A percentile compares a stretch with the other conserved stretches of the same genome.
These are phyloP conservation scores for Pterostichus niger DNA, from an alignment of 2,888 invertebrate species.

Conservation along the genomic window DNA sequence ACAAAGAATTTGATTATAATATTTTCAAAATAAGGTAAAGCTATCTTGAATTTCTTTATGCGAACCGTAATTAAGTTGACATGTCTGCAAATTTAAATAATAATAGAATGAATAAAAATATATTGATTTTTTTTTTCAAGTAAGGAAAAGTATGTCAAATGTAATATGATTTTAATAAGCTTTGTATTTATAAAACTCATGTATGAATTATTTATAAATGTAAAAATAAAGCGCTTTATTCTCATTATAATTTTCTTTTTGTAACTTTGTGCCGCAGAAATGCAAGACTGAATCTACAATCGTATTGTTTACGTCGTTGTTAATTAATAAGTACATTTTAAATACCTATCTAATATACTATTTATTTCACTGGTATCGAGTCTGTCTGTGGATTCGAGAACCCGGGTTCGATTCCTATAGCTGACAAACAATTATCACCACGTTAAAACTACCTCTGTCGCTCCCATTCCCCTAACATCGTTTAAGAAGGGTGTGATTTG, in stretches of 20 bases:
- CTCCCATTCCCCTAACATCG: too few relatives aligned
- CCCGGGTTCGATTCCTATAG: too few relatives aligned
- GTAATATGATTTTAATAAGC: conserved; percentile 31
- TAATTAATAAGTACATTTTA: too few relatives aligned
- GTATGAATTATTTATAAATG: conserved; percentile 28
- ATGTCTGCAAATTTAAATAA: conserved; percentile 47
- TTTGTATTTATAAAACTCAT: neutral
- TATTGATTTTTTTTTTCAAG: neutral
- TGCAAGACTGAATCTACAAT: too few relatives aligned
- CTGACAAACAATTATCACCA: too few relatives aligned
- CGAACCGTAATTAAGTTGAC: conserved; percentile 16
- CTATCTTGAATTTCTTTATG: conserved; percentile 25
- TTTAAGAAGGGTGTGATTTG: too few relatives aligned
- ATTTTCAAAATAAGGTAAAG: conserved; percentile 12
- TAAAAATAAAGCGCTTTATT: conserved; percentile 8
- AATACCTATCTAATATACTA: too few relatives aligned
- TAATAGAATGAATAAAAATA: conserved; percentile 33
- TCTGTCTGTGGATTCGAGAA: too few relatives aligned
- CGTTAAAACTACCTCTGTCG: too few relatives aligned
- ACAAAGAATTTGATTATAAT: conserved; percentile 9
- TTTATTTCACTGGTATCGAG: too few relatives aligned
- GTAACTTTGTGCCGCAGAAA: neutral
- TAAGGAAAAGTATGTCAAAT: conserved; percentile 16
- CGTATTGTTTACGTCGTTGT: too few relatives aligned
- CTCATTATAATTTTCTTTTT: neutral